Evolutionary conservation across 1,140 invertebrate species (phyloP).

Genomic region (Helicoverpa armigera): DNA sequence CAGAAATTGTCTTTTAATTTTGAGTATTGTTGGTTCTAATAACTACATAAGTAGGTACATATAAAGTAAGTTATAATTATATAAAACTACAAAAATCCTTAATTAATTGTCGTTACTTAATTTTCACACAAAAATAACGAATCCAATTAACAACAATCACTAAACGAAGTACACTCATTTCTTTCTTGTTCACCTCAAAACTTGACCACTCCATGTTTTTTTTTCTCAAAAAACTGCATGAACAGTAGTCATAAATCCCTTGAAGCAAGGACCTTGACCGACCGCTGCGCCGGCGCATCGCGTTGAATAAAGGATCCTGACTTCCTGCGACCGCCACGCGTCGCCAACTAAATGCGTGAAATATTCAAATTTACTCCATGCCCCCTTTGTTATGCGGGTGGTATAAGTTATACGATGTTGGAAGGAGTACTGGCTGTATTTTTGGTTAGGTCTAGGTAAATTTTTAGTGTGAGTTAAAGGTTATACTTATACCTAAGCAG

Average conservation of each 20-base stretch:
- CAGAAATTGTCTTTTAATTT: too few relatives aligned
- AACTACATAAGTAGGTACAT: too few relatives aligned
- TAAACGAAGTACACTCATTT: too few relatives aligned
- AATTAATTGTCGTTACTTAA: too few relatives aligned
- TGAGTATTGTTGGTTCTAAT: too few relatives aligned
- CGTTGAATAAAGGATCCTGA: constrained; percentile 65
- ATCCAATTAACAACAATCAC: too few relatives aligned
- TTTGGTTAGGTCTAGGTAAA: neutral
- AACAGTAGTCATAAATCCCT: constrained; percentile 39
- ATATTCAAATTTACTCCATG: constrained; percentile 69
- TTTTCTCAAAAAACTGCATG: neutral
- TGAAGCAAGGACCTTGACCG: constrained; percentile 67
- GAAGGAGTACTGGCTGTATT: too few relatives aligned
- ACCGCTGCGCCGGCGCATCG: constrained; percentile 46
- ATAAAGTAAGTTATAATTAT: too few relatives aligned
- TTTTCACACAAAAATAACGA: too few relatives aligned
- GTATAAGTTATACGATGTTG: constrained; percentile 46
- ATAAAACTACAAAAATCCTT: too few relatives aligned
- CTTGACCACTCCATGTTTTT: neutral
- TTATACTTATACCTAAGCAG: too few relatives aligned
- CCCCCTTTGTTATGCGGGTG: constrained; percentile 55
- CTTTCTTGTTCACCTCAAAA: neutral
- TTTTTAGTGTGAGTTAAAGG: too few relatives aligned
- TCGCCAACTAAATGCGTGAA: constrained; percentile 66
- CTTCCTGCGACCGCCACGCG: constrained; percentile 69